A percentile compares a stretch with the other conserved stretches of the same genome.
These are phyloP conservation scores for Volucella zonaria DNA, from an alignment of 2,888 invertebrate species.

Conservation along the genomic window DNA sequence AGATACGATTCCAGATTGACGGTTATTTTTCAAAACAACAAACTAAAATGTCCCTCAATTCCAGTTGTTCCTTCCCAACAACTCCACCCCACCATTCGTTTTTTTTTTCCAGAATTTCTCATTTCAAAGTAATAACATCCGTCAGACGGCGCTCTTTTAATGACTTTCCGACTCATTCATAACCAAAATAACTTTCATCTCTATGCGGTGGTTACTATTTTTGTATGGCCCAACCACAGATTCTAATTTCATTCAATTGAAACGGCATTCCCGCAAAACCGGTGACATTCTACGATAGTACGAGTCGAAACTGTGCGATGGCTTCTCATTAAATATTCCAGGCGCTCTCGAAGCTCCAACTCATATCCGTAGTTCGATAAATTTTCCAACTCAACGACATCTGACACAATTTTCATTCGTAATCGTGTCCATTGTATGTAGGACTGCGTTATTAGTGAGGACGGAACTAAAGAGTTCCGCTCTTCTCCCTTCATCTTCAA, in stretches of 20 bases:
- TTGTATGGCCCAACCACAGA: slow-evolving; percentile 9
- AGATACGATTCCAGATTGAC: too few species aligned
- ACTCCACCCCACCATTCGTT: background rate
- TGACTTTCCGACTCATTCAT: background rate
- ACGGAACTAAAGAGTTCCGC: background rate
- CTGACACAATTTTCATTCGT: slow-evolving; percentile 53
- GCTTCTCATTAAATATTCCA: slow-evolving; percentile 53
- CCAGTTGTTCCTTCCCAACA: too few species aligned
- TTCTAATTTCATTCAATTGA: slow-evolving; percentile 36
- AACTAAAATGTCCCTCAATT: too few species aligned
- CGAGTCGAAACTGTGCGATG: background rate
- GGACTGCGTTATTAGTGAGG: background rate
- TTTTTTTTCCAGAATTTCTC: slow-evolving; percentile 10
- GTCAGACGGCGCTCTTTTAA: background rate
- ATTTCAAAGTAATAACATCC: slow-evolving; percentile 29
- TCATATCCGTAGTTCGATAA: slow-evolving; percentile 20
- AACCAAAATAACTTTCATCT: slow-evolving; percentile 20
- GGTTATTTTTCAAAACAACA: too few species aligned
- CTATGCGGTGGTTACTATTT: background rate
- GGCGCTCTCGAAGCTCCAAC: slow-evolving; percentile 21
- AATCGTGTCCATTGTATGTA: background rate
- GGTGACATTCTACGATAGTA: too few species aligned
- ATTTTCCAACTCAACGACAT: slow-evolving; percentile 39
- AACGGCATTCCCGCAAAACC: slow-evolving; percentile 31
- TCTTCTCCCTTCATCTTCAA: background rate